Percentiles rank a stretch among this genome's conserved stretches.
phyloP scores from a whole-genome alignment of 2,113 vertebrate genomes.

The Trogon surrucura region DNA sequence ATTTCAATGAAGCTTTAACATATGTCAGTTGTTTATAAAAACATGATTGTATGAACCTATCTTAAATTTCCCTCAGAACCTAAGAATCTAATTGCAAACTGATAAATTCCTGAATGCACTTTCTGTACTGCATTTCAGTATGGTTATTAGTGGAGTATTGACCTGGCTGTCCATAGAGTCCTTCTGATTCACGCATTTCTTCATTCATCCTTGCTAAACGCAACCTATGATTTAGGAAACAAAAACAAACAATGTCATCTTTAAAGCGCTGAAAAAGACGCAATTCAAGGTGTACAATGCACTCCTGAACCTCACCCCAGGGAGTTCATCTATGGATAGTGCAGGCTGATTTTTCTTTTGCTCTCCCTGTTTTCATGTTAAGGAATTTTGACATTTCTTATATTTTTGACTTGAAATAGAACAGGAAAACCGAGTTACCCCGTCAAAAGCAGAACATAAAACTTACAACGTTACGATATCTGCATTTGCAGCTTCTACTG shows the following conservation, averaged over 20 bases:
- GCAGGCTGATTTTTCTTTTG: neutral
- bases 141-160: conserved; percentile 93
- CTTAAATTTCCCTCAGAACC: conserved; percentile 4
- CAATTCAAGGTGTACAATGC: neutral
- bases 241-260: neutral
- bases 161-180: conserved; percentile 97
- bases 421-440: neutral
- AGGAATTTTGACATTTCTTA: neutral
- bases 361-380: neutral
- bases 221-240: conserved; percentile 77
- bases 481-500: conserved; percentile 95
- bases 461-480: conserved; percentile 98
- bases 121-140: conserved; percentile 97
- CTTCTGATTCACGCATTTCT: conserved; percentile 98
- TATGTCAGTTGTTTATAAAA: conserved; percentile 43
- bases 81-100: conserved; percentile 91
- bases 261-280: neutral
- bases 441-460: neutral
- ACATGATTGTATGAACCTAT: neutral
- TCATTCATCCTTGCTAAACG: conserved; percentile 98
- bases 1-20: conserved; percentile 40
- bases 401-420: neutral
- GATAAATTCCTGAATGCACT: conserved; percentile 97
- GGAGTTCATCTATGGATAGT: accelerated
- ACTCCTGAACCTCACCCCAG: neutral